phyloP scores from a whole-genome alignment of 2,888 invertebrate species.

The Bugulina stolonifera region DNA sequence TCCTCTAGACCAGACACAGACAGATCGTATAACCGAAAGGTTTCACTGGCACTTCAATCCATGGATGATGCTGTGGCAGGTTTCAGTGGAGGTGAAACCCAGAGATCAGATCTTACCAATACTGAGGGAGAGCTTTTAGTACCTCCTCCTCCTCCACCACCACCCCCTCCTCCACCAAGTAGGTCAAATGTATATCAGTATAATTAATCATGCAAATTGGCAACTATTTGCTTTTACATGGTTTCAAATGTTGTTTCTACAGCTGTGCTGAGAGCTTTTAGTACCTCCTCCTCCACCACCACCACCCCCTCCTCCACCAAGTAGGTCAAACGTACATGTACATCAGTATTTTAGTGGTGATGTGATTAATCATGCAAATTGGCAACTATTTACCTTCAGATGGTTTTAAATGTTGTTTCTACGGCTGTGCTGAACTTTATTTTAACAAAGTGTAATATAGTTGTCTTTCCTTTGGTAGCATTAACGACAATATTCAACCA shows the following conservation, averaged over 20 bases:
- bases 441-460: too few relatives aligned
- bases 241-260: too few relatives aligned
- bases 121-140: not conserved
- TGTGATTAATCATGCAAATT: too few relatives aligned
- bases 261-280: too few relatives aligned
- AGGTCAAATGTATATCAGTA: conserved; percentile 27
- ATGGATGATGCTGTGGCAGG: conserved; percentile 46
- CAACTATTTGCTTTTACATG: too few relatives aligned
- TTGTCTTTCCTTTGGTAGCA: too few relatives aligned
- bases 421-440: too few relatives aligned
- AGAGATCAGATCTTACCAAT: conserved; percentile 7
- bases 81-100: conserved; percentile 15
- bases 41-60: conserved; percentile 35
- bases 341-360: too few relatives aligned
- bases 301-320: conserved; percentile 32
- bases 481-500: too few relatives aligned
- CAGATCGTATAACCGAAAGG: not conserved
- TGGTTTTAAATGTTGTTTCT: too few relatives aligned
- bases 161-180: conserved; percentile 32
- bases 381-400: too few relatives aligned
- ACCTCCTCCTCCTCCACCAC: conserved; percentile 28
- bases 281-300: conserved; percentile 28
- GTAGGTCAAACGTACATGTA: conserved; percentile 28
- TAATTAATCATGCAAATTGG: too few relatives aligned
- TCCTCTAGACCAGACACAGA: conserved; percentile 24